Evolutionary conservation across 2,797 vertebrate genomes (phyloP).

Genomic region (Sciurus carolinensis): DNA sequence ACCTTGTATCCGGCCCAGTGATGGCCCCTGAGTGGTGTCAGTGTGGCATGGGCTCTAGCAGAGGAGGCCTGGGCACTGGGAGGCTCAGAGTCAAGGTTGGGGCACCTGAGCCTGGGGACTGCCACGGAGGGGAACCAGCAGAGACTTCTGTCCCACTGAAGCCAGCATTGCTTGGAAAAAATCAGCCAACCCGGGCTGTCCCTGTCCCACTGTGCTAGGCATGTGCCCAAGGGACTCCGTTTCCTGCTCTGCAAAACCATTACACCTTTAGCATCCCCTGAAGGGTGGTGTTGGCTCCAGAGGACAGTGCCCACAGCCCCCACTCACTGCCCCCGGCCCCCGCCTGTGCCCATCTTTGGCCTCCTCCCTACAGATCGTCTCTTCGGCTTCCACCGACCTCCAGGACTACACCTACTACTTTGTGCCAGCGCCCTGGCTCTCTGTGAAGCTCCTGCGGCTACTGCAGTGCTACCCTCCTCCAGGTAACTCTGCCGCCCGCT

Average conservation of each 20-base stretch:
- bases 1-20: not conserved
- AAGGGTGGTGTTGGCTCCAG: not conserved
- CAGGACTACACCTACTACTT: slow-evolving; percentile 91
- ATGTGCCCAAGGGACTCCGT: not conserved
- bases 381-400: slow-evolving; percentile 89
- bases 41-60: accelerated
- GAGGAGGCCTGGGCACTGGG: accelerated
- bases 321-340: accelerated
- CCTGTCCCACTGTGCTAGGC: accelerated
- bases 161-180: not conserved
- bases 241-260: not conserved
- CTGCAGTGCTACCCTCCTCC: slow-evolving; percentile 89
- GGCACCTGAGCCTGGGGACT: not conserved
- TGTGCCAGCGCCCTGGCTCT: slow-evolving; percentile 89
- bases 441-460: slow-evolving; percentile 88
- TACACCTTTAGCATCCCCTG: accelerated
- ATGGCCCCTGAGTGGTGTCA: not conserved
- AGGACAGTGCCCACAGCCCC: not conserved
- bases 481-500: slow-evolving; percentile 67
- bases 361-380: slow-evolving; percentile 86
- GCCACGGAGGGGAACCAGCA: not conserved
- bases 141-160: not conserved
- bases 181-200: not conserved
- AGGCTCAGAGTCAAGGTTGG: not conserved
- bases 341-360: not conserved